Evolutionary conservation across 2,888 invertebrate species (phyloP).

Genomic region (Xiphydria camelus): DNA sequence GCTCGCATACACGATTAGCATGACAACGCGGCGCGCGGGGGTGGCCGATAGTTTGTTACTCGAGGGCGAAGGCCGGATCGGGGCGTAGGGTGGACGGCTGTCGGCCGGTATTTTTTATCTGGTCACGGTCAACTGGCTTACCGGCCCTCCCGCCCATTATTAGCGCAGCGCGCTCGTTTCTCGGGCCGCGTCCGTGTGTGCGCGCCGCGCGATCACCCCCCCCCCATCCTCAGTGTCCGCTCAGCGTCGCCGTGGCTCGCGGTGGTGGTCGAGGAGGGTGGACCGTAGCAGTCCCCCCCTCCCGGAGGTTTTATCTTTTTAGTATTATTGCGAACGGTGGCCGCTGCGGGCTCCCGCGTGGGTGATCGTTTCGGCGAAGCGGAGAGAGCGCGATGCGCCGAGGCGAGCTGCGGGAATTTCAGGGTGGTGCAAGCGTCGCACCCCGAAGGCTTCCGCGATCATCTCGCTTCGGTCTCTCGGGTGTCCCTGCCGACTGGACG

Average conservation of each 20-base stretch:
- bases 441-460: too few species aligned
- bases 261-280: constrained; percentile 40
- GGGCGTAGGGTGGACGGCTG: constrained; percentile 33
- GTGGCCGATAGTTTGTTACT: constrained; percentile 31
- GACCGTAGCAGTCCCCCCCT: constrained; percentile 25
- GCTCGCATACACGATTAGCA: constrained; percentile 48
- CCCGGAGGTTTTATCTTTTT: constrained; percentile 55
- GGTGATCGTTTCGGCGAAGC: too few species aligned
- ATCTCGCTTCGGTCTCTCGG: too few species aligned
- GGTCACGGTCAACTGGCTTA: constrained; percentile 59
- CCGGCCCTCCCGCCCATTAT: constrained; percentile 54
- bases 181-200: neutral
- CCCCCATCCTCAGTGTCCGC: constrained; percentile 28
- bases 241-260: constrained; percentile 42
- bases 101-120: constrained; percentile 58
- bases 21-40: constrained; percentile 41
- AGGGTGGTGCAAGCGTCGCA: too few species aligned
- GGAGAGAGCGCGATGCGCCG: too few species aligned
- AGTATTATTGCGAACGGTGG: constrained; percentile 55
- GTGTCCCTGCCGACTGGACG: too few species aligned
- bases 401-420: too few species aligned
- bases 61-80: constrained; percentile 18
- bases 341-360: constrained; percentile 45
- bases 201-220: constrained; percentile 26
- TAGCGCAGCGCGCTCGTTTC: constrained; percentile 42